Percentiles rank a stretch among this genome's conserved stretches.
Conservation (phyloP, 2,888 invertebrate species). For the Eilema depressum region DNA sequence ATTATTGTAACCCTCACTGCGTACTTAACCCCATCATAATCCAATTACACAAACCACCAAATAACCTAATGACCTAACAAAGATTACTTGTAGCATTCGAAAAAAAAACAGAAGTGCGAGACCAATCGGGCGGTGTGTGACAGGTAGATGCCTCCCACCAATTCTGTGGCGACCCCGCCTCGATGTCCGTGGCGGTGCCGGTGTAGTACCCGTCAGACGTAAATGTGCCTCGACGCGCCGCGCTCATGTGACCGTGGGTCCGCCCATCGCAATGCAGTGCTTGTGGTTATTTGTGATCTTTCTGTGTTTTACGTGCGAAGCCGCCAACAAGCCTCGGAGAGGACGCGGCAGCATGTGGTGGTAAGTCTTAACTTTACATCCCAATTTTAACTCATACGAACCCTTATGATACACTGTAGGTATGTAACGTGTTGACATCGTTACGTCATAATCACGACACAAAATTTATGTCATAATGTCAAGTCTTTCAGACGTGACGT, state of each 20-base stretch:
- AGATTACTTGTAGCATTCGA: slow-evolving; percentile 54
- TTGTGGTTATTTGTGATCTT: slow-evolving; percentile 86
- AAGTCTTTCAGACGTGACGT: neutral
- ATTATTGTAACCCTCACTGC: slow-evolving; percentile 29
- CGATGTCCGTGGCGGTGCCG: slow-evolving; percentile 53
- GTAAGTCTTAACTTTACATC: slow-evolving; percentile 85
- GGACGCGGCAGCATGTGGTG: slow-evolving; percentile 97
- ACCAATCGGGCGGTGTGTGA: slow-evolving; percentile 78
- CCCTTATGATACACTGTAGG: slow-evolving; percentile 18
- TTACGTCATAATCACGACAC: slow-evolving; percentile 15
- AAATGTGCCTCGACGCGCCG: slow-evolving; percentile 74
- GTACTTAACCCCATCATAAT: slow-evolving; percentile 40
- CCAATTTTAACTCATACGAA: slow-evolving; percentile 16
- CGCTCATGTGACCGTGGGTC: slow-evolving; percentile 77
- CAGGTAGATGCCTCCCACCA: slow-evolving; percentile 83
- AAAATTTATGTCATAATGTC: slow-evolving; percentile 8
- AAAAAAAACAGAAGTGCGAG: slow-evolving; percentile 70
- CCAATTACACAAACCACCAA: slow-evolving; percentile 50
- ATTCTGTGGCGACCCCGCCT: slow-evolving; percentile 72
- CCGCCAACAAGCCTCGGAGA: slow-evolving; percentile 89
- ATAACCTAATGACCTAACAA: slow-evolving; percentile 74
- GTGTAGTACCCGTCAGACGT: slow-evolving; percentile 68
- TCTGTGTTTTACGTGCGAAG: slow-evolving; percentile 82
- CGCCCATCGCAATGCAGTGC: slow-evolving; percentile 85
- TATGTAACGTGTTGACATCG: slow-evolving; percentile 21